Base-by-base conservation (phyloP, 2,797 vertebrate genomes). In the Rhynchonycteris naso region DNA sequence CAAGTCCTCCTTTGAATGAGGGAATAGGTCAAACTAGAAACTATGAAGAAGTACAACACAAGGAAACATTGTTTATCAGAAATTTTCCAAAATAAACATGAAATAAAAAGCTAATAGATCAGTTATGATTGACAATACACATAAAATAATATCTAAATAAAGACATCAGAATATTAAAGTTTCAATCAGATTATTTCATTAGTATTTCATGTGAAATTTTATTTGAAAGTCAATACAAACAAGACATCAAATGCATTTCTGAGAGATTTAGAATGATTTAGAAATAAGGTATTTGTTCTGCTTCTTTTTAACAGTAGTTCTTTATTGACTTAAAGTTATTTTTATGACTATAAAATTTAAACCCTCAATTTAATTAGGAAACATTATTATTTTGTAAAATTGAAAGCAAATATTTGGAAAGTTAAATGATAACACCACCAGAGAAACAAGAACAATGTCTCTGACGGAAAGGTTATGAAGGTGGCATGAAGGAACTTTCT, bases 251-350 rank as follows among this genome's bases (percentile, higher is more conserved):
- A 24, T 18, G 14, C 18, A 80, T 28, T 80, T 79, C 26, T 78
- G 74, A 93, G 35, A 68, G 38, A 72, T 90, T 90, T 72, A 71
- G 63, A 56, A 26, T 71, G 33, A 26, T 85, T 94, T 79, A 63
- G 65, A 71, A 85, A 43, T 22, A 59, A 43, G 52, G 22, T 58
- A 79, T 74, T 38, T 35, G 58, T 86, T 71, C 10, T 2, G 10
- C 14, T 94, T 85, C 63, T 72, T 90, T 81, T 43, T 58, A 78
- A 59, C 30, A 43, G 24, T 21, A 43, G 10, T 85, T 50, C 7
- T 85, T 80, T 47, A 69, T 10, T 65, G 16, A 26, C 30, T 72
- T 58, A 15, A 90, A 86, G 54, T 43, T 28, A 63, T 85, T 69
- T 80, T 69, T 68, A 52, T 65, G 24, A 71, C 38, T 13, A 54